These are phyloP conservation scores for Siniperca undulata DNA, from an alignment of 2,797 vertebrate species.

Conservation along the genomic window DNA sequence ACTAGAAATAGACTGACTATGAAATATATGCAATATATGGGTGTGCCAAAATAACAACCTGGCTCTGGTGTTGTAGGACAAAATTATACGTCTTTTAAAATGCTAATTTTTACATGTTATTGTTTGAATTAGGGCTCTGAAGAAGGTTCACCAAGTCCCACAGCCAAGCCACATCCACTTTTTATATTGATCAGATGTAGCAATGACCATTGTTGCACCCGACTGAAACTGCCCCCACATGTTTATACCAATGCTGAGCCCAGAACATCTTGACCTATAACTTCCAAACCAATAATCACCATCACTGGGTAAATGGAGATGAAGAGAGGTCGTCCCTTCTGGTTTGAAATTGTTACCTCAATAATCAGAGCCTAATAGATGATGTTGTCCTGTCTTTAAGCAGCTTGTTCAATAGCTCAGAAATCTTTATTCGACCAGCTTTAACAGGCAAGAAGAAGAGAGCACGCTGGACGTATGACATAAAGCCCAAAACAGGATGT, in stretches of 20 bases:
- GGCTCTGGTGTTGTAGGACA: background rate
- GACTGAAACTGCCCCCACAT: background rate
- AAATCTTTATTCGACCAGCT: background rate
- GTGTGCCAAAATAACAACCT: background rate
- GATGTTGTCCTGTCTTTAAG: background rate
- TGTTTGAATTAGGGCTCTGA: background rate
- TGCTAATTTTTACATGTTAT: background rate
- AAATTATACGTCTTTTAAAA: background rate
- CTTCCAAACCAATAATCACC: background rate
- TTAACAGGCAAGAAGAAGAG: background rate
- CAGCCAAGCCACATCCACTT: background rate
- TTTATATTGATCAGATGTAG: background rate
- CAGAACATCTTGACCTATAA: background rate
- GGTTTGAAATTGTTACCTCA: background rate
- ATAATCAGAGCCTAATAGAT: background rate
- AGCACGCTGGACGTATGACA: background rate
- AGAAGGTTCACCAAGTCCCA: background rate
- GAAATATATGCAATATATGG: background rate
- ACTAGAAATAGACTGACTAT: background rate
- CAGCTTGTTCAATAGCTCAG: background rate
- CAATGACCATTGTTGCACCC: background rate
- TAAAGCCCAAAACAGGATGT: background rate
- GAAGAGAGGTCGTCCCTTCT: background rate
- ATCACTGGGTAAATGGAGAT: background rate
- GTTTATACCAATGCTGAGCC: background rate